These are phyloP conservation scores for Drosophila limbata DNA, from an alignment of 2,888 invertebrate genomes.

Conservation along the genomic window DNA sequence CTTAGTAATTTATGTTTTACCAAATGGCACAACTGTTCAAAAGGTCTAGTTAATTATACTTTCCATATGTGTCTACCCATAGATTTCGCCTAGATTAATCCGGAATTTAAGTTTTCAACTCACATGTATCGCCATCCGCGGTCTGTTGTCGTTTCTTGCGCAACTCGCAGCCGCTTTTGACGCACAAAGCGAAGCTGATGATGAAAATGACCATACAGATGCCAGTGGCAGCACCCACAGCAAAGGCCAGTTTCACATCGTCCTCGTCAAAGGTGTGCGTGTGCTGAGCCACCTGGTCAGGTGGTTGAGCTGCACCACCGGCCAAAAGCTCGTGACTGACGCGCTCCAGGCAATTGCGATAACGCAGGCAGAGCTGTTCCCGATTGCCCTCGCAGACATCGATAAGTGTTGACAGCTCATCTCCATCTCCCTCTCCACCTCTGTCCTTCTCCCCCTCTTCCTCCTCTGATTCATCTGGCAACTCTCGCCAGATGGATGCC, in stretches of 20 bases:
- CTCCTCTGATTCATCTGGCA: slow-evolving; percentile 59
- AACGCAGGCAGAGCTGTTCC: slow-evolving; percentile 72
- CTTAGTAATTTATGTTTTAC: background rate
- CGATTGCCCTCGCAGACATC: slow-evolving; percentile 65
- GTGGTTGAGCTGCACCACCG: slow-evolving; percentile 39
- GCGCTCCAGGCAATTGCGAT: slow-evolving; percentile 75
- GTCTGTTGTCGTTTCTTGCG: slow-evolving; percentile 41
- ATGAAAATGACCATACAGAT: slow-evolving; percentile 75
- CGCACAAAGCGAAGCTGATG: slow-evolving; percentile 73
- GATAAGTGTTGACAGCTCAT: slow-evolving; percentile 52
- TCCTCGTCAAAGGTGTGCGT: slow-evolving; percentile 68
- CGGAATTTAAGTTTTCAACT: slow-evolving; percentile 15
- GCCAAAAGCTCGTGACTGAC: slow-evolving; percentile 64
- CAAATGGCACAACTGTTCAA: background rate
- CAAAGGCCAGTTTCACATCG: slow-evolving; percentile 79
- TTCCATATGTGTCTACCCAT: background rate
- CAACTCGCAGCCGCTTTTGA: slow-evolving; percentile 72
- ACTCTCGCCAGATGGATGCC: slow-evolving; percentile 45
- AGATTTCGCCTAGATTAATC: background rate
- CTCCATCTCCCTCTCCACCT: slow-evolving; percentile 1
- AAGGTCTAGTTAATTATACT: background rate
- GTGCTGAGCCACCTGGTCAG: slow-evolving; percentile 38
- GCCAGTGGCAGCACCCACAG: slow-evolving; percentile 79
- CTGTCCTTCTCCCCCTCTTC: slow-evolving; percentile 6
- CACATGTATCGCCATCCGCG: slow-evolving; percentile 53